Evolutionary conservation across 2,888 invertebrate genomes (phyloP).

Genomic region (Caprella mutica): DNA sequence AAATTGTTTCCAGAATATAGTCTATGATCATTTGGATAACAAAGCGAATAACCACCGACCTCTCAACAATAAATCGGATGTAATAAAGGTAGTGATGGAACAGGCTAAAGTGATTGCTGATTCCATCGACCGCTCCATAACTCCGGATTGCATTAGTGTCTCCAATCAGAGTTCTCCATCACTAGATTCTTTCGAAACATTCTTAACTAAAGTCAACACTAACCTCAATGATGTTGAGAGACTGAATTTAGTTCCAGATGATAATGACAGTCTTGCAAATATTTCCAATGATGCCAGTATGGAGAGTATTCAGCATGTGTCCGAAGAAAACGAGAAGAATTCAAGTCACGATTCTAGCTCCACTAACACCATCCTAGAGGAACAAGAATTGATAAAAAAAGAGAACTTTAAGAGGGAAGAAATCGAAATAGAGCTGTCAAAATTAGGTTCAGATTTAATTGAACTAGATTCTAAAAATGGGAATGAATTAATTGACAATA

Average conservation of each 20-base stretch:
- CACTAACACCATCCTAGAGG: neutral
- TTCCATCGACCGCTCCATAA: neutral
- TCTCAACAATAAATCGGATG: too few relatives aligned
- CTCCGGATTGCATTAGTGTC: neutral
- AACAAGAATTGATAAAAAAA: neutral
- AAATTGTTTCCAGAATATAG: too few relatives aligned
- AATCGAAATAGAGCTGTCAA: neutral
- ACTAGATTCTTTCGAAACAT: constrained; percentile 1
- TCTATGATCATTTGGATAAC: too few relatives aligned
- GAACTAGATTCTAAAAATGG: too few relatives aligned
- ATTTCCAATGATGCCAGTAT: constrained; percentile 7
- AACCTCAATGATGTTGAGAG: neutral
- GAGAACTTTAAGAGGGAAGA: neutral
- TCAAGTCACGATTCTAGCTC: neutral
- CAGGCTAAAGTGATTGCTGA: neutral
- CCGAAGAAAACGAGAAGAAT: neutral
- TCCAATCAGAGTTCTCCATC: neutral
- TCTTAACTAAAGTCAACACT: neutral
- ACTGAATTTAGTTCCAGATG: neutral
- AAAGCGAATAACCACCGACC: too few relatives aligned
- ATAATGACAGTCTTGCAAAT: neutral
- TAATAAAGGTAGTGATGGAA: too few relatives aligned
- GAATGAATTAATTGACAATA: too few relatives aligned
- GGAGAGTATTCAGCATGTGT: constrained; percentile 7
- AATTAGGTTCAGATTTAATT: neutral